Percentiles rank a stretch among this genome's conserved stretches.
Conservation (phyloP, 2,888 invertebrate genomes). For the Orthosia gothica region DNA sequence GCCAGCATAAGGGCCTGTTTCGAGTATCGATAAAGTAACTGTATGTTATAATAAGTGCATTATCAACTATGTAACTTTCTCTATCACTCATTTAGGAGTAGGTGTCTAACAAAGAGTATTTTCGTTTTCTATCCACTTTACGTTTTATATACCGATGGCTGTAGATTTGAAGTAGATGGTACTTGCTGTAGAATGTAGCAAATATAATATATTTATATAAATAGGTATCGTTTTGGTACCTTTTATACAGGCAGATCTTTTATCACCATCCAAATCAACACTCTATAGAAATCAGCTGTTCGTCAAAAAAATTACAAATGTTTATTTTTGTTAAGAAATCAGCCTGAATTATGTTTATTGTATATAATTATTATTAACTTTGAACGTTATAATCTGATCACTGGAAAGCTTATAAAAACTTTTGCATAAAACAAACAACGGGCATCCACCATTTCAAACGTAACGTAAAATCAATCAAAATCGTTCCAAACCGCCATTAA, state of each 20-base stretch:
- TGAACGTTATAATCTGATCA: neutral
- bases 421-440: neutral
- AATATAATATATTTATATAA: neutral
- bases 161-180: neutral
- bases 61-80: slow-evolving; percentile 24
- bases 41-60: slow-evolving; percentile 21
- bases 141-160: neutral
- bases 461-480: slow-evolving; percentile 17
- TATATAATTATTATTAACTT: no score
- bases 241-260: no score
- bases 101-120: neutral
- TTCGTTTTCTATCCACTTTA: slow-evolving; percentile 19
- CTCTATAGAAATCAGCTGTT: no score
- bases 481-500: slow-evolving; percentile 13
- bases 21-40: slow-evolving; percentile 12
- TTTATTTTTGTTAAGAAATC: no score
- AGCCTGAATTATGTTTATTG: no score
- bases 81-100: slow-evolving; percentile 4
- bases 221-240: no score
- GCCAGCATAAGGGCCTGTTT: slow-evolving; percentile 1
- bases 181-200: neutral
- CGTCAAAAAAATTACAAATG: no score
- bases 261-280: no score
- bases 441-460: neutral
- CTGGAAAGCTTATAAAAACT: neutral